Base-by-base conservation (phyloP, 2,888 invertebrate species). In the Drosophila austrosaltans region DNA sequence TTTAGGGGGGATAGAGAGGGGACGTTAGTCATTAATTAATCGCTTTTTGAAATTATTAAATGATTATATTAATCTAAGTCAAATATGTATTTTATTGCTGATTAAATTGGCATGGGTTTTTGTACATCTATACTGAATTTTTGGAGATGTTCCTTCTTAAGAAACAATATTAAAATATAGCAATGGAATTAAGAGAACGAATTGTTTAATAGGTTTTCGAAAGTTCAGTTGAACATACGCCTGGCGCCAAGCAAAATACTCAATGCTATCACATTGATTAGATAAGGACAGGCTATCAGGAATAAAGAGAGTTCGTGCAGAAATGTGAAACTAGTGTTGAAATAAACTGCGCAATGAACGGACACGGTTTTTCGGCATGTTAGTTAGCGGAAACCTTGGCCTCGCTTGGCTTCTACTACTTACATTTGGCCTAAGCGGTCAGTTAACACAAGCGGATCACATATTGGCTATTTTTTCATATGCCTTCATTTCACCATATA, bases 401-500 rank as follows among this genome's bases (percentile, higher is more conserved):
- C 53, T 10, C 8, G 59, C 28, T n/a, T 28, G 25, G 42, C 44
- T 69, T 6, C 22, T 48, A 2, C 12, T 48, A 25, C 10, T 12
- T 2, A 16, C 67, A 2, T 30, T 74, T 7, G 64, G 56, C 4
- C 44, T 79, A 16, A 36, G 25, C 56, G 5, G 40, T 4, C 66
- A 65, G 22, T 36, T 72, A 22, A 40, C 68, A n/a, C 10, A 70
- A 44, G 54, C 58, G 12, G 79, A 69, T 2, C 75, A 74, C 32
- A 81, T 87, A 20, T 74, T 87, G 36, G 79, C 76, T 36, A 25
- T 87, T 5, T 84, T 88, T 63, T 64, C 87, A 1, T 88, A 76
- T 56, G 53, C 67, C 0, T 63, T 63, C 2, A 32, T 66, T 0
- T 76, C 89, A 2, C 83, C 82, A 1, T 89, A 87, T 66, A 77